These are phyloP conservation scores for Anarsia innoxiella DNA, from an alignment of 2,888 invertebrate genomes.

Conservation along the genomic window DNA sequence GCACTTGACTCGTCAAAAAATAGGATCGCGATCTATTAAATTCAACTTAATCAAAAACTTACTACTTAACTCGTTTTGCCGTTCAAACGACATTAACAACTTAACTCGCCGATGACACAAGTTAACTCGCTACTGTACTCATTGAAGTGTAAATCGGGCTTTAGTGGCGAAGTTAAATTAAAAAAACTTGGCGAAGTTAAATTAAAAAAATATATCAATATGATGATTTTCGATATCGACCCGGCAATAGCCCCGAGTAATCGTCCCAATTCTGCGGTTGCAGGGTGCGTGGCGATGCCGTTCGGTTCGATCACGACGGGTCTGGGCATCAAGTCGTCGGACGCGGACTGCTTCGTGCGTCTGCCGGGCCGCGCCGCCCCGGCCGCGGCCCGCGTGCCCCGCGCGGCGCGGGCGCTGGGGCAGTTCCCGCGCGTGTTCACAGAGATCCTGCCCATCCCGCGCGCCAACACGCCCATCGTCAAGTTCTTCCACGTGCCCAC, in stretches of 20 bases:
- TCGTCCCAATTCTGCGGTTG: no score
- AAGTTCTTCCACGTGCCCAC: slow-evolving; percentile 80
- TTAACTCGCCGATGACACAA: neutral
- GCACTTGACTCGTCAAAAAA: no score
- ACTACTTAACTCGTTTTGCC: no score
- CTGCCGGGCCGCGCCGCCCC: slow-evolving; percentile 39
- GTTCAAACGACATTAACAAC: no score
- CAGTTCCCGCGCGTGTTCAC: slow-evolving; percentile 56
- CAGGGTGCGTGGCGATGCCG: slow-evolving; percentile 62
- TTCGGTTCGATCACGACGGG: slow-evolving; percentile 86
- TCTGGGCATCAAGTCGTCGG: slow-evolving; percentile 80
- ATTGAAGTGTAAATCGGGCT: neutral
- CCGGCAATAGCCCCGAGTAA: no score
- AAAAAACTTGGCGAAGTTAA: neutral
- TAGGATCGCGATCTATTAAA: no score
- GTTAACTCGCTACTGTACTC: neutral
- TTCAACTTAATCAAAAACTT: no score
- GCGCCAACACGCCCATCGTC: slow-evolving; percentile 86
- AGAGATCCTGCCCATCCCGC: slow-evolving; percentile 78
- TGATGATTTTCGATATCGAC: no score
- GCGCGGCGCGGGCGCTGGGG: slow-evolving; percentile 53
- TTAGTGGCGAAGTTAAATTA: neutral
- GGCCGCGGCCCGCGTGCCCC: slow-evolving; percentile 23
- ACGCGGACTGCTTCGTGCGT: slow-evolving; percentile 81
- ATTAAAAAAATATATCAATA: neutral